Conservation (phyloP, 92 coral and sea anemone species). For the Isaurus tuberculatus region DNA sequence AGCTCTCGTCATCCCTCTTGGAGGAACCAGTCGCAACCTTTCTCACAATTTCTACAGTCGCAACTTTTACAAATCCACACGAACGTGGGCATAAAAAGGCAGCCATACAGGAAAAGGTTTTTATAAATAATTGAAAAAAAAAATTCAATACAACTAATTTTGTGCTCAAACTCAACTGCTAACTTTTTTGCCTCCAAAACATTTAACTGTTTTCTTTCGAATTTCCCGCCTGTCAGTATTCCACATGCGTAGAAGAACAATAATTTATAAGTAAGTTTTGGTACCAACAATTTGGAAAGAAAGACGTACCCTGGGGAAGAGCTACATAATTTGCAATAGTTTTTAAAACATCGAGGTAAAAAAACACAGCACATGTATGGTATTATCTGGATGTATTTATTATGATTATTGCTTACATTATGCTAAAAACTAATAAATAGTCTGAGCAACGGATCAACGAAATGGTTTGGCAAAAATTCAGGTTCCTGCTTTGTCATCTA, state of each 20-base stretch:
- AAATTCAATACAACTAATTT: no score
- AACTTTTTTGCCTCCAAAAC: no score
- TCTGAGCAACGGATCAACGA: neutral
- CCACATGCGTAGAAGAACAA: no score
- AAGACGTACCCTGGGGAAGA: no score
- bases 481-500: neutral
- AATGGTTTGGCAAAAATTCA: neutral
- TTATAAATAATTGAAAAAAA: no score
- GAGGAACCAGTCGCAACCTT: neutral
- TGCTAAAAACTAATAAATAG: neutral
- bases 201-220: no score
- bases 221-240: no score
- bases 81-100: neutral
- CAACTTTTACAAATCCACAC: neutral
- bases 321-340: neutral
- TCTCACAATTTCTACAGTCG: no score
- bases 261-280: no score
- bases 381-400: neutral
- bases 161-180: no score
- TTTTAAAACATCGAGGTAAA: neutral
- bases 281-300: no score
- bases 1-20: conserved; percentile 17
- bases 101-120: neutral
- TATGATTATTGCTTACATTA: neutral
- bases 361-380: neutral